phyloP scores from a whole-genome alignment of 1,140 invertebrate species.

The Temnothorax nylanderi region DNA sequence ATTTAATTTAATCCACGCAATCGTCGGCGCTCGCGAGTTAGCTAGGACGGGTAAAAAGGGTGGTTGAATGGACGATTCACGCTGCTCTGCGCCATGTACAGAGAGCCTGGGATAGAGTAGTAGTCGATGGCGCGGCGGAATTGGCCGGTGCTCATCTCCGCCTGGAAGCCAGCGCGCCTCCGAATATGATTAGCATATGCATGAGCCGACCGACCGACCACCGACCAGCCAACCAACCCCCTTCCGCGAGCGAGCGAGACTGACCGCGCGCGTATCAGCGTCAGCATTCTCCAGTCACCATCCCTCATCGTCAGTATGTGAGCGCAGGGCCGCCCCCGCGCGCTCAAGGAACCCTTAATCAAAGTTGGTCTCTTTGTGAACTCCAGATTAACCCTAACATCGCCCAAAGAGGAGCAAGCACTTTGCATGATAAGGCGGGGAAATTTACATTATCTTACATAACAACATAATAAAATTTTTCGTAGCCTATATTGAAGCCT shows the following conservation, averaged over 20 bases:
- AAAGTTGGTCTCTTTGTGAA: constrained; percentile 54
- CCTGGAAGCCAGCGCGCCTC: constrained; percentile 76
- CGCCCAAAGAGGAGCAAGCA: not conserved
- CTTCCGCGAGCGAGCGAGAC: constrained; percentile 75
- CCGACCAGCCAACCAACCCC: constrained; percentile 70
- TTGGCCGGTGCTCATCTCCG: constrained; percentile 74
- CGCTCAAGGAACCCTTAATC: constrained; percentile 15
- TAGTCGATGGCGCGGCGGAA: constrained; percentile 71
- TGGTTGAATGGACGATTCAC: constrained; percentile 46
- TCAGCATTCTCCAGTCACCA: constrained; percentile 75
- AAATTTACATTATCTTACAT: constrained; percentile 35
- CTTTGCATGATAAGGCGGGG: constrained; percentile 25
- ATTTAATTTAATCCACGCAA: constrained; percentile 67
- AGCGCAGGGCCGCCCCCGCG: not conserved
- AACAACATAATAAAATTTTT: constrained; percentile 21
- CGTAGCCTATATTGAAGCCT: too few relatives aligned
- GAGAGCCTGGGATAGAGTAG: constrained; percentile 55
- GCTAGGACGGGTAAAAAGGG: constrained; percentile 43
- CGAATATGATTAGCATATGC: constrained; percentile 83
- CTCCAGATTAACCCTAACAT: constrained; percentile 18
- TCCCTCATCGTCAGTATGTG: constrained; percentile 63
- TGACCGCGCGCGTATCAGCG: constrained; percentile 81
- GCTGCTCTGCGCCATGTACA: constrained; percentile 22
- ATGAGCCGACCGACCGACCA: constrained; percentile 76
- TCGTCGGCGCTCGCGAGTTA: constrained; percentile 37